Conservation (phyloP, 1,140 invertebrate genomes). For the Brachionus plicatilis region DNA sequence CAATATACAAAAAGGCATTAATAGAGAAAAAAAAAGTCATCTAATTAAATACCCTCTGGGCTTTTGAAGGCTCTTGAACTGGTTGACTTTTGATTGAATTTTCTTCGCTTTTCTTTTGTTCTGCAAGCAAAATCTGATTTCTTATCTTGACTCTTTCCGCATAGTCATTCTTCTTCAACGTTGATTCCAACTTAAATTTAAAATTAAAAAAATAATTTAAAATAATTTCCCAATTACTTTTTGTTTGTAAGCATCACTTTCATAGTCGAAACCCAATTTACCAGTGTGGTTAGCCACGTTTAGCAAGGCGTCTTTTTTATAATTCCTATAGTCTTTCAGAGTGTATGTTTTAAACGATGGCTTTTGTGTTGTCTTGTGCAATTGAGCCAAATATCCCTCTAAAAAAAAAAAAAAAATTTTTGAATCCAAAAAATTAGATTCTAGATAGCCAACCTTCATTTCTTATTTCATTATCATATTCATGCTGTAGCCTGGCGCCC, state of each 20-base stretch:
- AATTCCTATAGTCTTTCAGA: slow-evolving; percentile 33
- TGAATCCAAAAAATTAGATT: neutral
- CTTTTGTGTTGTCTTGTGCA: neutral
- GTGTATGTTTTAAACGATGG: slow-evolving; percentile 15
- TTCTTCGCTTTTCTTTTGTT: slow-evolving; percentile 28
- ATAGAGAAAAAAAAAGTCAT: neutral
- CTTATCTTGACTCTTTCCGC: slow-evolving; percentile 29
- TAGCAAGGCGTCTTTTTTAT: slow-evolving; percentile 31
- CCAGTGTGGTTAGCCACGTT: slow-evolving; percentile 12
- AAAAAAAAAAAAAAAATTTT: neutral
- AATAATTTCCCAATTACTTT: neutral
- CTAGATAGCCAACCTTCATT: neutral
- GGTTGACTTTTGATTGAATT: slow-evolving; percentile 27
- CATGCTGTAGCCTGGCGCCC: neutral
- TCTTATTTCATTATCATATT: slow-evolving; percentile 25
- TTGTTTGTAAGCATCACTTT: slow-evolving; percentile 32
- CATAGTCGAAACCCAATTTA: slow-evolving; percentile 35
- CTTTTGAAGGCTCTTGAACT: slow-evolving; percentile 29
- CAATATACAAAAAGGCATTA: neutral
- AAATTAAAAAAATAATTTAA: neutral
- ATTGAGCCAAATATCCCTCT: slow-evolving; percentile 37
- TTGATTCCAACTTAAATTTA: neutral
- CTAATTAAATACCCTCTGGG: slow-evolving; percentile 36
- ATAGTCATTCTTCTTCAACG: slow-evolving; percentile 15
- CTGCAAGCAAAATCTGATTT: slow-evolving; percentile 12